Evolutionary conservation across 2,888 invertebrate genomes (phyloP).

Genomic region (Lathronympha strigana): DNA sequence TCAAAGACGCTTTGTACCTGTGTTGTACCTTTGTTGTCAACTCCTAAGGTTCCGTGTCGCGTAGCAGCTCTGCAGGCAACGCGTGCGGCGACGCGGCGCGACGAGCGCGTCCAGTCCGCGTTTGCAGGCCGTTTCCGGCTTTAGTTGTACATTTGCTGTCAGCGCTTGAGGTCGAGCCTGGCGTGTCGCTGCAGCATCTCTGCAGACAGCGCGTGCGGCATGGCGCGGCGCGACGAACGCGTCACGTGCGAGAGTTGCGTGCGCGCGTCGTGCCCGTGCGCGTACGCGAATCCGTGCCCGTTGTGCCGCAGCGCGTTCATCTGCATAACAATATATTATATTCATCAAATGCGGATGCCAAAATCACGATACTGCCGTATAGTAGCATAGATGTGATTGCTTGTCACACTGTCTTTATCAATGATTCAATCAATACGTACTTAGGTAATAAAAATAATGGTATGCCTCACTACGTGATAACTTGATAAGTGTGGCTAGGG

Average conservation of each 20-base stretch:
- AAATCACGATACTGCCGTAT: too few relatives aligned
- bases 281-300: slow-evolving; percentile 48
- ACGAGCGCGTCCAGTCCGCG: background rate
- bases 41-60: background rate
- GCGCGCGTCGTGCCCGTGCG: slow-evolving; percentile 58
- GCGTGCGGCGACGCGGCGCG: background rate
- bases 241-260: slow-evolving; percentile 75
- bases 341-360: background rate
- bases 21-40: background rate
- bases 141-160: slow-evolving; percentile 41
- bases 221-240: slow-evolving; percentile 72
- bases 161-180: slow-evolving; percentile 71
- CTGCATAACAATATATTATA: slow-evolving; percentile 51
- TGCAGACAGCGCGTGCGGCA: slow-evolving; percentile 69
- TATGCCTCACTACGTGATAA: too few relatives aligned
- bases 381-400: too few relatives aligned
- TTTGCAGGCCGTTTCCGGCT: slow-evolving; percentile 1
- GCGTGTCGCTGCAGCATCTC: slow-evolving; percentile 77
- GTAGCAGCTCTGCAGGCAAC: background rate
- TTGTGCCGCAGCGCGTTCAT: slow-evolving; percentile 71
- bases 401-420: too few relatives aligned
- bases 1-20: too few relatives aligned
- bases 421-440: too few relatives aligned
- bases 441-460: too few relatives aligned
- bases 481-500: too few relatives aligned